phyloP scores from a whole-genome alignment of 2,113 vertebrate genomes.

The Malurus elegans region DNA sequence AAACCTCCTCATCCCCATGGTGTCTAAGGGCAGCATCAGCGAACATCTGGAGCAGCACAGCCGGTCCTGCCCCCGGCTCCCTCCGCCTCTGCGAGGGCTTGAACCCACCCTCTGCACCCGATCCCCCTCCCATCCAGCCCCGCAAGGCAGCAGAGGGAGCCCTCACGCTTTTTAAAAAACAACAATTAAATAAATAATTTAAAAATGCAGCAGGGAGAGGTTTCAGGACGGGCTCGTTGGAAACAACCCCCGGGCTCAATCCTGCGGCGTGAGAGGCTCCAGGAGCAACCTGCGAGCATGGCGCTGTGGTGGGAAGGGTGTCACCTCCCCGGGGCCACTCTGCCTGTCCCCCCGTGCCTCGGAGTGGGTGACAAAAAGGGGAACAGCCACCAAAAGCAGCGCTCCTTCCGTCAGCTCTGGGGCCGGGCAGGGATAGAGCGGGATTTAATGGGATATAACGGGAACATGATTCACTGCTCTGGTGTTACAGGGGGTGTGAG shows the following conservation, averaged over 20 bases:
- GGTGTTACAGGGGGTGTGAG: neutral
- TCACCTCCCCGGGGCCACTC: neutral
- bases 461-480: slow-evolving; percentile 1
- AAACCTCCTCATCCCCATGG: fast-evolving
- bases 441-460: neutral
- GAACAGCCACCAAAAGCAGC: neutral
- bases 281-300: neutral
- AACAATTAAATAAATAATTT: neutral
- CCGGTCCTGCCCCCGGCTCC: fast-evolving
- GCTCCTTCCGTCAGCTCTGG: neutral
- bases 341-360: fast-evolving
- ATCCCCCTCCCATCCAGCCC: fast-evolving
- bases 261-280: fast-evolving
- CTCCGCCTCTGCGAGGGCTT: fast-evolving
- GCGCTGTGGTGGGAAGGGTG: neutral
- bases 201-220: neutral
- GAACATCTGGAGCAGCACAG: neutral
- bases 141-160: neutral
- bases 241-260: neutral
- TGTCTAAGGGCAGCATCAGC: neutral
- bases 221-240: neutral
- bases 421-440: neutral
- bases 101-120: fast-evolving
- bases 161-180: neutral
- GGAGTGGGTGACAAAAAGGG: neutral